Percentiles rank a stretch among this genome's conserved stretches.
Conservation (phyloP, 2,113 vertebrate species). For the Oriolus oriolus region DNA sequence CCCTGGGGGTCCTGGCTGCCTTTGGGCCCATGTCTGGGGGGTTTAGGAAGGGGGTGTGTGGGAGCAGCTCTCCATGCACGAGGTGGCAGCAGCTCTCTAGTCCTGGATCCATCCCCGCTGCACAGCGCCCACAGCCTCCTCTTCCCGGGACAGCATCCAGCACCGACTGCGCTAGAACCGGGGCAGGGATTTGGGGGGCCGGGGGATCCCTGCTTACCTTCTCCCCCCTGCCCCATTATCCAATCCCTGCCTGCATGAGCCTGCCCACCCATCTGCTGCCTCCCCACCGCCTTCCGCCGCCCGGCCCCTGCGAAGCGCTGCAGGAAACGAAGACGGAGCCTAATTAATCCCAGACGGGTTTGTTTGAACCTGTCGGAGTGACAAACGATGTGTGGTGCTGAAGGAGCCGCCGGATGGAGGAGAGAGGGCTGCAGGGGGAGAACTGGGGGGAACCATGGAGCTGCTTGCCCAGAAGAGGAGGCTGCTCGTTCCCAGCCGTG, state of each 20-base stretch:
- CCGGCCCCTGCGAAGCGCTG: background rate
- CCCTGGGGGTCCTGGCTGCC: background rate
- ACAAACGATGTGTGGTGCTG: constrained; percentile 46
- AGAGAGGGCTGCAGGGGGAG: background rate
- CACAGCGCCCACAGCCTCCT: background rate
- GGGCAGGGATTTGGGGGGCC: background rate
- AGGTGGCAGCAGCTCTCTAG: constrained; percentile 52
- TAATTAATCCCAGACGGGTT: constrained; percentile 57
- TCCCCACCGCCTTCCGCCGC: background rate
- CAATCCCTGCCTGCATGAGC: background rate
- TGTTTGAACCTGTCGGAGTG: constrained; percentile 50
- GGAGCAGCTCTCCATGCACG: background rate
- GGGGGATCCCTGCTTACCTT: background rate
- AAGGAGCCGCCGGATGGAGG: background rate
- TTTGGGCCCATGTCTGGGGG: background rate
- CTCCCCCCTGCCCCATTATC: background rate
- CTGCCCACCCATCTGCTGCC: background rate
- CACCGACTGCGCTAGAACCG: rapidly evolving
- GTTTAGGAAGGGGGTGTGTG: background rate
- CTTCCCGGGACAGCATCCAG: background rate
- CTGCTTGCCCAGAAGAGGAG: background rate
- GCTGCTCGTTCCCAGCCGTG: background rate
- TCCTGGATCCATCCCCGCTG: rapidly evolving
- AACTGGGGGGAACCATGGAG: background rate
- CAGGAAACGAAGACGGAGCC: constrained; percentile 26